Conservation (phyloP, 1,140 invertebrate genomes). For the Listronotus bonariensis region DNA sequence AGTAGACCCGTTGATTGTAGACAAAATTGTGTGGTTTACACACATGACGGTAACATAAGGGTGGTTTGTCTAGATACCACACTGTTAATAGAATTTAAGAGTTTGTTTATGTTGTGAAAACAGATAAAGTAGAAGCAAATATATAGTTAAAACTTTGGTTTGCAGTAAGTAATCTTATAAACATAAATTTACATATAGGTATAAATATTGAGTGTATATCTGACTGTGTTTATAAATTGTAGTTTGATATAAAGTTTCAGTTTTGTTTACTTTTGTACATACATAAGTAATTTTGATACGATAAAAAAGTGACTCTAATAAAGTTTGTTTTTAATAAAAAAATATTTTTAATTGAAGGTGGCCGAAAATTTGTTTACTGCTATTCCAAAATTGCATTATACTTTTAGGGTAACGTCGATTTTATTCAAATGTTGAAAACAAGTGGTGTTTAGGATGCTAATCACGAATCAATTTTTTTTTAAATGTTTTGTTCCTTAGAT, state of each 20-base stretch:
- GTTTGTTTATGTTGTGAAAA: conserved; percentile 20
- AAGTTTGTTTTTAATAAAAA: too few species aligned
- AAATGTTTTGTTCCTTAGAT: too few species aligned
- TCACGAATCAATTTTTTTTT: too few species aligned
- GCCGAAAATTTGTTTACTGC: too few species aligned
- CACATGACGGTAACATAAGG: conserved; percentile 30
- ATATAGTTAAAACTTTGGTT: conserved; percentile 16
- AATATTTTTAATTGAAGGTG: too few species aligned
- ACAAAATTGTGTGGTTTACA: conserved; percentile 30
- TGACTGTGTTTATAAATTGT: background rate
- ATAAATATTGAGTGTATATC: background rate
- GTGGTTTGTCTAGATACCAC: conserved; percentile 28
- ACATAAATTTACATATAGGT: background rate
- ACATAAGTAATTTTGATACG: too few species aligned
- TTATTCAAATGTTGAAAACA: too few species aligned
- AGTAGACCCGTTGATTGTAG: conserved; percentile 38
- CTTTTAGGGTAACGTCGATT: too few species aligned
- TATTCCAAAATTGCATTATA: too few species aligned
- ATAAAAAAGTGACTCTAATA: too few species aligned
- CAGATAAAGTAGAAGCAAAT: conserved; percentile 16
- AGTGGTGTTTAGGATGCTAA: too few species aligned
- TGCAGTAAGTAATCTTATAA: conserved; percentile 4
- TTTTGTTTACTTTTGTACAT: too few species aligned
- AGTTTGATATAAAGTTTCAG: background rate
- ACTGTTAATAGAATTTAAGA: conserved; percentile 29